Evolutionary conservation across 2,888 invertebrate genomes (phyloP), one percentile per base, ranked within the genome.

Genomic region (Danaus chrysippus): DNA sequence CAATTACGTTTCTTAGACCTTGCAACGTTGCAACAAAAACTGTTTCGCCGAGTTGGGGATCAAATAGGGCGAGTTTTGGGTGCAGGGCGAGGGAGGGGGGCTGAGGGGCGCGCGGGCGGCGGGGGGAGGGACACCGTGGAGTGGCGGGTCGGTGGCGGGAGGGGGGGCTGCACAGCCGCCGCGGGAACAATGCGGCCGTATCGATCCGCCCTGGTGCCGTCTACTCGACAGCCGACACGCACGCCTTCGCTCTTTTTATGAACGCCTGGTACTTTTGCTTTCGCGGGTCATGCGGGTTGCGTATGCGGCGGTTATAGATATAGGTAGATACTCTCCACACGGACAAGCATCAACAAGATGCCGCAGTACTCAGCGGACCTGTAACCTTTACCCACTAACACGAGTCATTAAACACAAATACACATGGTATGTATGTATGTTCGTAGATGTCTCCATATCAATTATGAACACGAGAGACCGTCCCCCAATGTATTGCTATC

Each of bases 181-280:
- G 80, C 78, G 86, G 84, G 79, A 89, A 90, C 89, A 89, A 89
- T 89, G 90, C 89, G 90, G 86, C 87, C 87, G 76, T 88, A 89
- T 89, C 87, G 88, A 89, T 89, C 88, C 83, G 78, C 83, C 82
- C 81, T 75, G 75, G 68, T 71, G 63, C 70, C 72, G 71, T 84
- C 87, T 83, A 80, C 80, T 74, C 76, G 76, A 78, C 81, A 75
- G 77, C 75, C 68, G 68, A 66, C 71, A 78, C 83, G 82, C 82
- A 79, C 77, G 76, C 82, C 81, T 86, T 79, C 79, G 74, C 76
- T 72, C 71, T 70, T 72, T 76, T 79, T 81, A 85, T 87, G 86
- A 83, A 75, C 75, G 74, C 86, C 86, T 86, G 77, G 84, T 73
- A 85, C 85, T 87, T 82, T 87, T 85, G 81, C 84, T 86, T 87